Percentiles rank a stretch among this genome's conserved stretches.
Conservation (phyloP, 92 coral and sea anemone genomes). For the Palythoa heliodiscus region DNA sequence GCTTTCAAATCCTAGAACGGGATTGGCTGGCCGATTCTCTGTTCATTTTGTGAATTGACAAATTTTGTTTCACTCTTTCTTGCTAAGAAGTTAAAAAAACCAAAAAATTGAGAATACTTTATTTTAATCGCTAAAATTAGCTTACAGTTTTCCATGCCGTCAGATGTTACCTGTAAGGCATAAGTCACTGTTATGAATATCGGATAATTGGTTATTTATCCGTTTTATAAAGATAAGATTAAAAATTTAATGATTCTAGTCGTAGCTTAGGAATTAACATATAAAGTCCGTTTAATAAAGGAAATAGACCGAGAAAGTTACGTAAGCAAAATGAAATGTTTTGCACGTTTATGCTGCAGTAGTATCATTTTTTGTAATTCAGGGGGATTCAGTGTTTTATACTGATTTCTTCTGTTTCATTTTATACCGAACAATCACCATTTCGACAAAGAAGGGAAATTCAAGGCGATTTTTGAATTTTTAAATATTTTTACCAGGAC, state of each 20-base stretch:
- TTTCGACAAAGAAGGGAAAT: background rate
- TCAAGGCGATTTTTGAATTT: background rate
- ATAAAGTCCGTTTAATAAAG: background rate
- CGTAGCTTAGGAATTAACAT: conserved; percentile 21
- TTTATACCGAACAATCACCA: background rate
- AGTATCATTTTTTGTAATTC: background rate
- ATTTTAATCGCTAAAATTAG: background rate
- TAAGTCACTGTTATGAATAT: background rate
- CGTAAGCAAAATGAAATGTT: background rate
- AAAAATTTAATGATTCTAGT: background rate
- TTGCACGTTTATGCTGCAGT: background rate
- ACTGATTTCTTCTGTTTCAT: background rate
- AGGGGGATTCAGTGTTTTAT: background rate
- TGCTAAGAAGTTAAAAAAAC: background rate
- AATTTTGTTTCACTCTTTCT: background rate
- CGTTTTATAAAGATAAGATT: background rate
- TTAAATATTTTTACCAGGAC: background rate
- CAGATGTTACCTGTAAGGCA: too few species aligned
- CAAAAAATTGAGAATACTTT: background rate
- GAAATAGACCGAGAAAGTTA: background rate
- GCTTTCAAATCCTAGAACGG: conserved; percentile 11
- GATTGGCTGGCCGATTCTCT: background rate
- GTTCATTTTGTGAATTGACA: background rate
- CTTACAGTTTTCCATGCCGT: background rate
- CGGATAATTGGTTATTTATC: conserved; percentile 4